Conservation (phyloP, 23 tunicate genomes). For the Halocynthia roretzi region DNA sequence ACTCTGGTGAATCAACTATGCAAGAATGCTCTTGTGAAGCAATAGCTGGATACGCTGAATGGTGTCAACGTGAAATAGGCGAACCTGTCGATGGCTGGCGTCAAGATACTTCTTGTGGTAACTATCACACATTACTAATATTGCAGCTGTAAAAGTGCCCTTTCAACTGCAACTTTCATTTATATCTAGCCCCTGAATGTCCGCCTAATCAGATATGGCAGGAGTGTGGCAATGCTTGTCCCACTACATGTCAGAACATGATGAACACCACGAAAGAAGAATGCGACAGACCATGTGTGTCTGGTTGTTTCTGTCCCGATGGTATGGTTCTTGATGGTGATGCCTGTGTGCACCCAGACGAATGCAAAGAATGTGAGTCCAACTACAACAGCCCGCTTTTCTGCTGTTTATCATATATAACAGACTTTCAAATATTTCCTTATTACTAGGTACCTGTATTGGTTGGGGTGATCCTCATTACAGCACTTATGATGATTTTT, state of each 20-base stretch:
- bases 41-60: constrained; percentile 17
- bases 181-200: neutral
- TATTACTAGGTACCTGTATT: constrained; percentile 72
- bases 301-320: constrained; percentile 80
- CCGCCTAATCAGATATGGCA: constrained; percentile 42
- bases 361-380: constrained; percentile 21
- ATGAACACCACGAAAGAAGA: constrained; percentile 27
- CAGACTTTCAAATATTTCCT: no score
- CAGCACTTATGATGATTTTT: constrained; percentile 92
- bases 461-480: constrained; percentile 97
- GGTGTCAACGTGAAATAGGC: constrained; percentile 10
- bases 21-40: constrained; percentile 11
- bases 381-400: neutral
- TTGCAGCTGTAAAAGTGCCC: constrained; percentile 16
- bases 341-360: constrained; percentile 5
- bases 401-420: neutral
- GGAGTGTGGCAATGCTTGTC: constrained; percentile 69
- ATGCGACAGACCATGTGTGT: constrained; percentile 46
- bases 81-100: constrained; percentile 13
- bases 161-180: neutral
- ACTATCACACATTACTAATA: neutral
- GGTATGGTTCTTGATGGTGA: constrained; percentile 37
- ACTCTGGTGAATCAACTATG: neutral
- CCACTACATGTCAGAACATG: constrained; percentile 47
- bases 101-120: constrained; percentile 5